Base-by-base conservation (phyloP, 2,888 invertebrate genomes). In the Periphyllus acericola region DNA sequence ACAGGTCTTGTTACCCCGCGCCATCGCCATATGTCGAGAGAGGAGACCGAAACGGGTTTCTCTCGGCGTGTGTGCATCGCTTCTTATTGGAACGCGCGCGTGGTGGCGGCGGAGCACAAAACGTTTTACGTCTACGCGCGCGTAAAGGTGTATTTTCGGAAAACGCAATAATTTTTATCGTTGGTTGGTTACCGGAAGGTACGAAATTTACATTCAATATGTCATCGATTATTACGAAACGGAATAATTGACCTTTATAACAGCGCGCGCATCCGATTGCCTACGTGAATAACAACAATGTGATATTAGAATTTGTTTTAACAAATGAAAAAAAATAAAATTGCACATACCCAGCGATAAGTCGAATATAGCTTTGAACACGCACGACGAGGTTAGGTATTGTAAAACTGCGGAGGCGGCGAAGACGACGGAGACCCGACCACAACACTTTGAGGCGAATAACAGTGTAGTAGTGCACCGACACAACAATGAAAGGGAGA, bases 21-120 rank as follows among this genome's bases (percentile, higher is more conserved):
- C 46, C 83, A 40, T 9, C 68, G n/a, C 85, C 85, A 85, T 75
- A 66, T 84, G 83, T 84, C 46, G 71, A n/a, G 85, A n/a, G 46
- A 71, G 52, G 84, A 86, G 86, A 79, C 80, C 71, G 29, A 86
- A 86, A 86, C 86, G 71, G 72, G 86, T 86, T 86, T 86, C 55
- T 76, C 72, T 52, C 71, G 72, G 72, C 72, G 52, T 29, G 79
- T 74, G 40, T 25, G 46, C 46, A 29, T 60, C 74, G 83, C n/a
- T 60, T 75, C 36, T 75, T 46, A 34, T 72, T 52, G 68, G 5
- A 68, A n/a, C 25, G 68, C 29, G 60, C 4, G 4, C 60, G 29
- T 3, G 29, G 11, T 21, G 34, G 21, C 19, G 72, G 21, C 68
- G 68, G 68, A 29, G 68, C 25, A 68, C 29, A 68, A 29, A 68